Percentiles rank a stretch among this genome's conserved stretches.
These are phyloP conservation scores for Luidia sarsii DNA, from an alignment of 53 echinoderm and acorn worm species.

Conservation along the genomic window DNA sequence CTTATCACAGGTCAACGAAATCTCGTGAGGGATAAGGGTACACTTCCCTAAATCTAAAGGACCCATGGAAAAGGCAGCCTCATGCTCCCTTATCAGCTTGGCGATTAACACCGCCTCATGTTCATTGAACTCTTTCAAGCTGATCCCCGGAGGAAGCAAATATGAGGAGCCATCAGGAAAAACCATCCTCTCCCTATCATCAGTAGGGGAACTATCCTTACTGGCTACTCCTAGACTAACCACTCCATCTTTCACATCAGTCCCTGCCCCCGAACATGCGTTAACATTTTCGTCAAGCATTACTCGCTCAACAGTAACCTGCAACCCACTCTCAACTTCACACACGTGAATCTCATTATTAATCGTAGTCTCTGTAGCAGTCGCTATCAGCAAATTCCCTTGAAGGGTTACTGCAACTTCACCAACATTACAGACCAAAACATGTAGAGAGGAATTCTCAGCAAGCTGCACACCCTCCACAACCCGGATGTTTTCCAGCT, in stretches of 20 bases:
- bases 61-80: conserved; percentile 46
- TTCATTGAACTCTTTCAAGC: not conserved
- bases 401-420: not conserved
- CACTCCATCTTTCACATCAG: not conserved
- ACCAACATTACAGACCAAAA: not conserved
- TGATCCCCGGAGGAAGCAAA: conserved; percentile 2
- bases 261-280: not conserved
- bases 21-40: conserved; percentile 57
- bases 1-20: conserved; percentile 15
- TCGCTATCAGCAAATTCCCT: not conserved
- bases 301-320: conserved; percentile 11
- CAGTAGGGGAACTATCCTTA: not conserved
- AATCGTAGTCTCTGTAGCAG: not conserved
- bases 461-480: conserved; percentile 6
- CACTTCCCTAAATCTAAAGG: conserved; percentile 64
- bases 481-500: not conserved
- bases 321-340: not conserved
- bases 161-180: conserved; percentile 6
- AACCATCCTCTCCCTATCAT: not conserved
- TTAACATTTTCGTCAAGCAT: not conserved
- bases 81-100: conserved; percentile 9
- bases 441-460: not conserved
- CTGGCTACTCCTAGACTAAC: not conserved
- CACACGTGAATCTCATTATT: conserved; percentile 10
- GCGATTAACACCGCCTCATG: not conserved